Evolutionary conservation across 2,888 invertebrate genomes (phyloP), one percentile per base, ranked within the genome.

Genomic region (Brachynemurus nebulosus): DNA sequence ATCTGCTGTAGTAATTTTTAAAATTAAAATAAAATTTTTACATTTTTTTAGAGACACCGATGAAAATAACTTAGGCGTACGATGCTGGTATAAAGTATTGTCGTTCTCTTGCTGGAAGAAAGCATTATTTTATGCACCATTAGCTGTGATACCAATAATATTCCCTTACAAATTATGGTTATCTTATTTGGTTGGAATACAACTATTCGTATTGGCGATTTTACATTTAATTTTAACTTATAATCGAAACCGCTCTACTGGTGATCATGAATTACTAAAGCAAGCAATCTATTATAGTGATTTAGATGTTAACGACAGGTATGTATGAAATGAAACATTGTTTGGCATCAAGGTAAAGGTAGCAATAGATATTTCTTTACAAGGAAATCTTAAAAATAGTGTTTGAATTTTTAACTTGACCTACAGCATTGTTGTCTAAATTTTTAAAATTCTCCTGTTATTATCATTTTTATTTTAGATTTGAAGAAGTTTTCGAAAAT

Each of bases 401-500:
- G n/a, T n/a, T n/a, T n/a, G n/a, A n/a, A n/a, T n/a, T n/a, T n/a
- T n/a, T n/a, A n/a, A n/a, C n/a, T n/a, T n/a, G n/a, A n/a, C n/a
- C n/a, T n/a, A 23, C 23, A 23, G 9, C 6, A 23, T 7, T 23
- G 6, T 7, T 7, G 9, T 23, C 9, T 7, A 23, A 23, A 7
- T 23, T 23, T 7, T 23, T 23, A 23, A 23, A 23, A 23, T 23
- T 23, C 9, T 7, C 9, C 23, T 23, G 23, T 23, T n/a, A n/a
- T 27, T 27, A n/a, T 2, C 12, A 27, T 30, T 30, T 9, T 23
- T n/a, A 11, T n/a, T n/a, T n/a, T 7, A 30, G 30, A 11, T 30
- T 30, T 30, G 30, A 30, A 11, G 30, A 30, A 30, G 30, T 30
- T 30, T 30, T 30, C 11, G 30, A 30, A 30, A 30, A 30, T 30